Conservation (phyloP, 2,797 vertebrate species). For the Champsocephalus gunnari region DNA sequence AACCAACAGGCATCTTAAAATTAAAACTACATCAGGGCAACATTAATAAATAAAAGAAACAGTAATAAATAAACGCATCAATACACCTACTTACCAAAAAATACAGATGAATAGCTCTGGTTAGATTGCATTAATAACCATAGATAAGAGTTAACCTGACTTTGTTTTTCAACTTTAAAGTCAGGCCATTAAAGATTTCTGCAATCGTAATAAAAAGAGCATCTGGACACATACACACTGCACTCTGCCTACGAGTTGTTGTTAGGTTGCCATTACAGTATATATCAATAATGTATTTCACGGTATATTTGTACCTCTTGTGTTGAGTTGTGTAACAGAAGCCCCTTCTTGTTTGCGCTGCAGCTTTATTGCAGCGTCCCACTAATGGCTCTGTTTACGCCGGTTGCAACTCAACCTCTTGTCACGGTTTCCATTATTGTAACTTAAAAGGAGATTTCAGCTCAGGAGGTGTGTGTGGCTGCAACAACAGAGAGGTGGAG, state of each 20-base stretch:
- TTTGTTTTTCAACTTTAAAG: background rate
- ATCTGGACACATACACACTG: background rate
- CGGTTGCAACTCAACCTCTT: constrained; percentile 19
- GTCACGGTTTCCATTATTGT: constrained; percentile 3
- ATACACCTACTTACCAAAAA: background rate
- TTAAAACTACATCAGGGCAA: no score
- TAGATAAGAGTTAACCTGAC: background rate
- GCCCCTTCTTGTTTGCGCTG: constrained; percentile 37
- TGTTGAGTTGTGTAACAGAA: constrained; percentile 17
- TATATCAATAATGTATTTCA: constrained; percentile 7
- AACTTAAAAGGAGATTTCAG: constrained; percentile 10
- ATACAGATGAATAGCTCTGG: background rate
- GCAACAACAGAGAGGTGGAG: background rate
- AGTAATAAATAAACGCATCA: no score
- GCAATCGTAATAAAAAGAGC: background rate
- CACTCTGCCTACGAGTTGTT: background rate
- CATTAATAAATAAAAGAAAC: no score
- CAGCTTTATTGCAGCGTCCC: constrained; percentile 44
- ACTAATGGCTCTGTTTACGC: constrained; percentile 45
- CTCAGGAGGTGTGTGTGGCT: constrained; percentile 13
- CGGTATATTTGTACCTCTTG: background rate
- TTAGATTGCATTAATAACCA: background rate
- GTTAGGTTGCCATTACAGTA: background rate
- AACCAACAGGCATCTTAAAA: no score
- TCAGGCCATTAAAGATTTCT: background rate